Conservation (phyloP, 1,140 invertebrate genomes). For the Amphibalanus amphitrite region DNA sequence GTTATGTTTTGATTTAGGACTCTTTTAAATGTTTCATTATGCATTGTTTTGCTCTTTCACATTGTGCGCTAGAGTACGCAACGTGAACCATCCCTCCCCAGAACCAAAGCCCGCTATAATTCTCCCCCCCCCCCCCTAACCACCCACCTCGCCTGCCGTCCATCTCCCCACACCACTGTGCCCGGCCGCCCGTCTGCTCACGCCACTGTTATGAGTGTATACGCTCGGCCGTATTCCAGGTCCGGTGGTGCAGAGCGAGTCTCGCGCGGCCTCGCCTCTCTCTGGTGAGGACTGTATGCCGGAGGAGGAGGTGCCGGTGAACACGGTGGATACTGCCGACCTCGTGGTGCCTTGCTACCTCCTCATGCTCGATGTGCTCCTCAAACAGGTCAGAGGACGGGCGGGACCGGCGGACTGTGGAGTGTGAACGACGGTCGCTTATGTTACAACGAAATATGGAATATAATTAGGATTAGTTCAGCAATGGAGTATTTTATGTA, state of each 20-base stretch:
- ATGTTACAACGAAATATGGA: too few relatives aligned
- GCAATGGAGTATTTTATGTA: conserved; percentile 1
- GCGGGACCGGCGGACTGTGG: too few relatives aligned
- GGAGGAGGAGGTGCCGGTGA: conserved; percentile 7
- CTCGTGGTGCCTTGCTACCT: conserved; percentile 69
- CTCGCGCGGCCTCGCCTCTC: conserved; percentile 8
- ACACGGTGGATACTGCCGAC: conserved; percentile 24
- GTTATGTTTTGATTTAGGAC: too few relatives aligned
- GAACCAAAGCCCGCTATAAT: too few relatives aligned
- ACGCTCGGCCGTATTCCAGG: neutral
- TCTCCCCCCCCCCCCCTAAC: too few relatives aligned
- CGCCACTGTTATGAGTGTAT: neutral
- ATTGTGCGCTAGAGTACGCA: neutral
- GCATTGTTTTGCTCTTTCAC: too few relatives aligned
- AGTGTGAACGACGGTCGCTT: too few relatives aligned
- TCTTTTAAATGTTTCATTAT: too few relatives aligned
- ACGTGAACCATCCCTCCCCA: neutral
- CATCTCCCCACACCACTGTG: too few relatives aligned
- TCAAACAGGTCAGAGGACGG: conserved; percentile 73
- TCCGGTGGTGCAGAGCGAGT: conserved; percentile 8
- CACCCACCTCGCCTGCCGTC: too few relatives aligned
- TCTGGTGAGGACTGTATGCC: conserved; percentile 28
- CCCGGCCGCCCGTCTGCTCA: neutral
- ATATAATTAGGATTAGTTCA: neutral
- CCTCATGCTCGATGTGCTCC: conserved; percentile 83